phyloP scores from a whole-genome alignment of 1,140 invertebrate species.

The Neelides sp. region DNA sequence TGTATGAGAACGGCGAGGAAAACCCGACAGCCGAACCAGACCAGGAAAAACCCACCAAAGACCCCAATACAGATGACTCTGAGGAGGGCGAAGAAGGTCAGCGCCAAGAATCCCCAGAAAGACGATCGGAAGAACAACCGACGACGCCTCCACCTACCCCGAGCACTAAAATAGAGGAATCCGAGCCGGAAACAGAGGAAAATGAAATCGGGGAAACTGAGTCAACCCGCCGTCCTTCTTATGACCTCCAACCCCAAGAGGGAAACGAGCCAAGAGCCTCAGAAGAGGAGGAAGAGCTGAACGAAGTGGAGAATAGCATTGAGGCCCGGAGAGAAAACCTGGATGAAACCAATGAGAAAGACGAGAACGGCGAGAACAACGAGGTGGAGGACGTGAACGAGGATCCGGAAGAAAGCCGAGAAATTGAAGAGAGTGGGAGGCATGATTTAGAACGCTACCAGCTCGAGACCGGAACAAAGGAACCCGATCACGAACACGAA shows the following conservation, averaged over 20 bases:
- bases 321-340: not conserved
- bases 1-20: too few relatives aligned
- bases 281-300: constrained; percentile 8
- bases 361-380: not conserved
- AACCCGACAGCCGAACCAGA: too few relatives aligned
- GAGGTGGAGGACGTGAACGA: constrained; percentile 14
- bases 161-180: too few relatives aligned
- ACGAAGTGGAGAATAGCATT: constrained; percentile 9
- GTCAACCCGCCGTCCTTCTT: too few relatives aligned
- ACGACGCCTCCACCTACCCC: too few relatives aligned
- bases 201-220: not conserved
- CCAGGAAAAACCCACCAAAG: too few relatives aligned
- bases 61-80: too few relatives aligned
- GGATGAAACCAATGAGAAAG: constrained; percentile 4
- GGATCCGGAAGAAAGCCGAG: not conserved
- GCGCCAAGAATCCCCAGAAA: too few relatives aligned
- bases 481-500: not conserved
- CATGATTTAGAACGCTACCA: constrained; percentile 23
- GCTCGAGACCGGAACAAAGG: not conserved
- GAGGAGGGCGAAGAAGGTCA: too few relatives aligned
- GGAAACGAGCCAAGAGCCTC: not conserved
- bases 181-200: constrained; percentile 9
- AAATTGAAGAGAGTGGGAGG: constrained; percentile 22
- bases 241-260: too few relatives aligned
- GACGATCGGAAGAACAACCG: too few relatives aligned